Percentiles rank a stretch among this genome's conserved stretches.
Conservation (phyloP, 2,113 vertebrate genomes). For the Boulengeromyrus knoepffleri region DNA sequence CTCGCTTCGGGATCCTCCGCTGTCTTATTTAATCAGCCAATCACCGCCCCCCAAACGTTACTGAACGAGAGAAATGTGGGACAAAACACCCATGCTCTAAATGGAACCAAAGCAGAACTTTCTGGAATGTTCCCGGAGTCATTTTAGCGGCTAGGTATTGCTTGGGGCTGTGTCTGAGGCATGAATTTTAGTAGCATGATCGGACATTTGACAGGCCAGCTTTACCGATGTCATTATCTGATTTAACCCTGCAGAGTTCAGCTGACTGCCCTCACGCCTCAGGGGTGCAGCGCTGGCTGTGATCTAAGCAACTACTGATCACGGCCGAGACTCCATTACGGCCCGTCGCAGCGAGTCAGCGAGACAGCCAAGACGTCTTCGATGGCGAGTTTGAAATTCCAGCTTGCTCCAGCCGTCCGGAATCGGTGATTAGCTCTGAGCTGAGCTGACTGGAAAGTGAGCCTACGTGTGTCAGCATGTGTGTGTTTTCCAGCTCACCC, state of each 20-base stretch:
- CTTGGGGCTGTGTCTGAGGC: not conserved
- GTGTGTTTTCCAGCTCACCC: constrained; percentile 67
- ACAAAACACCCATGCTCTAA: not conserved
- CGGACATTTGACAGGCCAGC: not conserved
- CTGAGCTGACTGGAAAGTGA: not conserved
- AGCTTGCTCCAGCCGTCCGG: not conserved
- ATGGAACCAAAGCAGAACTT: not conserved
- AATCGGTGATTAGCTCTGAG: not conserved
- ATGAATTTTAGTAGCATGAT: not conserved
- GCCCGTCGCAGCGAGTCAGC: not conserved
- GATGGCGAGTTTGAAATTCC: not conserved
- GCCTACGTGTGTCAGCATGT: not conserved
- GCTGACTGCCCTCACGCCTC: not conserved
- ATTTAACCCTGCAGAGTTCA: not conserved
- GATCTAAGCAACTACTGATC: not conserved
- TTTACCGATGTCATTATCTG: not conserved
- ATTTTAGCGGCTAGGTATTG: not conserved
- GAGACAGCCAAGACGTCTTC: not conserved
- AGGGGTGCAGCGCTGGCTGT: not conserved
- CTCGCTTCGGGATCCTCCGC: not conserved
- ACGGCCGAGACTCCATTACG: not conserved
- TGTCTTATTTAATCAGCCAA: not conserved
- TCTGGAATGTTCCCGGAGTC: not conserved
- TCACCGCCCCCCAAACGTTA: not conserved
- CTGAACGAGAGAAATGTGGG: not conserved